These are phyloP conservation scores for Sphinx pinastri DNA, from an alignment of 2,888 invertebrate genomes.

Conservation along the genomic window DNA sequence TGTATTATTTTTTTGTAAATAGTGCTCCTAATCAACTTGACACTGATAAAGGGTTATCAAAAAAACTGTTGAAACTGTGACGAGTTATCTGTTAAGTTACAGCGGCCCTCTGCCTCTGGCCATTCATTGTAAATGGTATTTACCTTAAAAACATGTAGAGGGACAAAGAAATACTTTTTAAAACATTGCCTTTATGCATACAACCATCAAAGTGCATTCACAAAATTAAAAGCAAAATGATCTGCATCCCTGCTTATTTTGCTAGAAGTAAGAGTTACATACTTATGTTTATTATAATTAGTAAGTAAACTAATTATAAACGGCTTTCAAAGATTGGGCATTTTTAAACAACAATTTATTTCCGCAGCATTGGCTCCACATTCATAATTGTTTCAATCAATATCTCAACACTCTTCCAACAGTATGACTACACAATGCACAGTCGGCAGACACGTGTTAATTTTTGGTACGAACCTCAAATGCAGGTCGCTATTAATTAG, in stretches of 20 bases:
- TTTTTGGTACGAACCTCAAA: neutral
- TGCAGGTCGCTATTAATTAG: neutral
- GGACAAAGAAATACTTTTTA: neutral
- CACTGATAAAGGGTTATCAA: constrained; percentile 74
- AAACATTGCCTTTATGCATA: no score
- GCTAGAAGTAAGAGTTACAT: no score
- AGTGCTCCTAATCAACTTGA: constrained; percentile 58
- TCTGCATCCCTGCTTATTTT: no score
- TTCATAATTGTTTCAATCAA: neutral
- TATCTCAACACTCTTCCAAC: neutral
- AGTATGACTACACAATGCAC: neutral
- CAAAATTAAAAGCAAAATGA: no score
- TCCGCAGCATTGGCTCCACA: no score
- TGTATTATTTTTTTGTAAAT: constrained; percentile 33
- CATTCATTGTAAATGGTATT: constrained; percentile 38
- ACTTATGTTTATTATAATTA: no score
- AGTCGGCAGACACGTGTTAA: constrained; percentile 8
- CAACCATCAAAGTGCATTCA: no score
- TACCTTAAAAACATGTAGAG: neutral
- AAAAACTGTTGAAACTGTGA: constrained; percentile 69
- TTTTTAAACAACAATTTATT: no score
- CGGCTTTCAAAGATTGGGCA: no score
- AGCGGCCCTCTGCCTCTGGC: constrained; percentile 53
- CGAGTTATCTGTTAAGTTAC: constrained; percentile 63
- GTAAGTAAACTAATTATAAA: no score